Evolutionary conservation across 2,113 vertebrate genomes (phyloP), one percentile per base, ranked within the genome.

Genomic region (Periophthalmodon schlosseri): DNA sequence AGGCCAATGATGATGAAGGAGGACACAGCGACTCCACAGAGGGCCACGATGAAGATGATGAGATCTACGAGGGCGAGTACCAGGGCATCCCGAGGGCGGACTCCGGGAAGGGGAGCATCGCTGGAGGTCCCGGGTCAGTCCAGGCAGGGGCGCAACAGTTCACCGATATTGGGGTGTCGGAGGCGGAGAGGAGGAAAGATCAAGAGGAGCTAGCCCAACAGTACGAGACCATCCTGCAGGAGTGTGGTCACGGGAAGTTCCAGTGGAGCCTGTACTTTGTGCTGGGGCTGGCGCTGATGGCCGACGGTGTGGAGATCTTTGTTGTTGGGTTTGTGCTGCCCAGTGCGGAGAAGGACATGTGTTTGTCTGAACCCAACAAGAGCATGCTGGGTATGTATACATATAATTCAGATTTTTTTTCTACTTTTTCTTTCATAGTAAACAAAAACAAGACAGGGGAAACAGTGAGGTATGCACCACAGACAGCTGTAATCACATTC

Each of bases 291-390:
- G 97, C 97, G 0, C 95, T 99, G 61, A 99, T 99, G 97, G 97
- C 97, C 0, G 97, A 99, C 0, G 97, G 97, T 0, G 97, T 98
- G 1, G 97, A 99, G 92, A 92, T 98, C 90, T 99, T 99, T 2
- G 97, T 99, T 84, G 97, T 99, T 36, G 97, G 97, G 73, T 99
- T 99, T 0, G 97, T 99, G 67, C 92, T 99, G 20, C 97, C 97
- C 86, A 99, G 97, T 0, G 97, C 97, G 0, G 97, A 99, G 94
- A 98, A 95, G 90, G 97, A 99, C 66, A 98, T 99, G 97, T 99
- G 97, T 87, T 92, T 99, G 78, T 99, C 97, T 0, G 97, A 98
- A 89, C 97, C 96, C 82, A 99, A 96, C 93, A 99, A 97, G 85
- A 97, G 97, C 88, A 99, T 98, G 97, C 95, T 99, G 57, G 97